Evolutionary conservation across 2,797 vertebrate species (phyloP).

Genomic region (Allobates femoralis): DNA sequence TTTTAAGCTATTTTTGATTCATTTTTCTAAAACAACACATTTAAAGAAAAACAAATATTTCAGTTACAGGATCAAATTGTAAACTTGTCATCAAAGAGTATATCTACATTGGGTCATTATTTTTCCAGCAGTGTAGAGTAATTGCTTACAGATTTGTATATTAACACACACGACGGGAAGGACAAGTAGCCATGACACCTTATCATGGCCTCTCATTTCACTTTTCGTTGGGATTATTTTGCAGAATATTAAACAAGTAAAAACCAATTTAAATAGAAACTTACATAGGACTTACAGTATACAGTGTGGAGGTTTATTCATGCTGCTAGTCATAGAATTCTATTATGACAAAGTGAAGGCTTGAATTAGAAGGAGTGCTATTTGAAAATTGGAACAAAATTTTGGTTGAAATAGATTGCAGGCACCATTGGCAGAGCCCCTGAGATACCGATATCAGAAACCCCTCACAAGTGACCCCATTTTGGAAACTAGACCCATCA

Average conservation of each 20-base stretch:
- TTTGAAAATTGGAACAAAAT: too few relatives aligned
- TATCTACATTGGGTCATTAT: conserved; percentile 9
- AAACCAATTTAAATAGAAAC: background rate
- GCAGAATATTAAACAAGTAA: conserved; percentile 8
- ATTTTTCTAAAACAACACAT: background rate
- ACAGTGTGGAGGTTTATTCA: background rate
- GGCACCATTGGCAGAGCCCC: too few relatives aligned
- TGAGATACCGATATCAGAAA: too few relatives aligned
- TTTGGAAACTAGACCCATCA: too few relatives aligned
- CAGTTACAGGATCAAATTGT: background rate
- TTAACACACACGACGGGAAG: conserved; percentile 7
- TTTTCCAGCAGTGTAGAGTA: background rate
- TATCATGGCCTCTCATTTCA: background rate
- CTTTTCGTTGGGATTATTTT: background rate
- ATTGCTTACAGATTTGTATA: conserved; percentile 31
- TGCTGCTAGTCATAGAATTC: too few relatives aligned
- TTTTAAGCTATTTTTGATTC: background rate
- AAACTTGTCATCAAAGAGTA: background rate
- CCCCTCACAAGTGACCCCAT: too few relatives aligned
- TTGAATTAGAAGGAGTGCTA: too few relatives aligned
- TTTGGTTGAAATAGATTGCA: too few relatives aligned
- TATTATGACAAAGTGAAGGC: too few relatives aligned
- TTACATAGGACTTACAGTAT: background rate
- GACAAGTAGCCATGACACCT: conserved; percentile 13
- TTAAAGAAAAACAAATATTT: background rate